Evolutionary conservation across 2,113 vertebrate genomes (phyloP).

Genomic region (Lathamus discolor): DNA sequence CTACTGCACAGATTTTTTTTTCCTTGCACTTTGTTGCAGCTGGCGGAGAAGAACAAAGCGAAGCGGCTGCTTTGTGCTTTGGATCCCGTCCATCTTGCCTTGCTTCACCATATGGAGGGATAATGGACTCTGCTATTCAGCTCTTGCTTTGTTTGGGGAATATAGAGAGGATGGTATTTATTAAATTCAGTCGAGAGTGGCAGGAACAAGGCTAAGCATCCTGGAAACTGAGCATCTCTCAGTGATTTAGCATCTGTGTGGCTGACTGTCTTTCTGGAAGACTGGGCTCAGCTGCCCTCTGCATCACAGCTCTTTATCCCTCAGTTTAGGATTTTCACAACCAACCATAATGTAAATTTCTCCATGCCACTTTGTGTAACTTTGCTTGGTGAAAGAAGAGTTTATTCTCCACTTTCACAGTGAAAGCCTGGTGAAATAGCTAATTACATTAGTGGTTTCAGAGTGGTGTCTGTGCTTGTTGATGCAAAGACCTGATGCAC

Average conservation of each 20-base stretch:
- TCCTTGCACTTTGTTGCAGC: not conserved
- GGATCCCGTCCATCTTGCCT: not conserved
- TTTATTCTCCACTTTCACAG: not conserved
- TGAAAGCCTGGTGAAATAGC: not conserved
- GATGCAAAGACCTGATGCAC: not conserved
- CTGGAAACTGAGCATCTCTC: not conserved
- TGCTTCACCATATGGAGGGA: not conserved
- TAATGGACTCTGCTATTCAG: not conserved
- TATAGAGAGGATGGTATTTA: not conserved
- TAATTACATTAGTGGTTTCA: not conserved
- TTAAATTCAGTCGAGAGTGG: not conserved
- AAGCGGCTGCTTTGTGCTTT: not conserved
- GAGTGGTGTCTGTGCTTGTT: not conserved
- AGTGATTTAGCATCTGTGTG: not conserved
- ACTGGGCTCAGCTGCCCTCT: not conserved
- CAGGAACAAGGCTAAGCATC: not conserved
- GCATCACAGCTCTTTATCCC: not conserved
- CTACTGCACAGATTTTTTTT: not conserved
- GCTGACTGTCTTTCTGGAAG: not conserved
- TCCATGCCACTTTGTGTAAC: not conserved
- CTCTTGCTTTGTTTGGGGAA: not conserved
- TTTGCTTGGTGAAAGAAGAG: not conserved
- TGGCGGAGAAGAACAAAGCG: constrained; percentile 2
- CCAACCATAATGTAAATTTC: not conserved
- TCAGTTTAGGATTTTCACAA: not conserved